Conservation (phyloP, 2,113 vertebrate genomes). For the Syngnathus scovelli region DNA sequence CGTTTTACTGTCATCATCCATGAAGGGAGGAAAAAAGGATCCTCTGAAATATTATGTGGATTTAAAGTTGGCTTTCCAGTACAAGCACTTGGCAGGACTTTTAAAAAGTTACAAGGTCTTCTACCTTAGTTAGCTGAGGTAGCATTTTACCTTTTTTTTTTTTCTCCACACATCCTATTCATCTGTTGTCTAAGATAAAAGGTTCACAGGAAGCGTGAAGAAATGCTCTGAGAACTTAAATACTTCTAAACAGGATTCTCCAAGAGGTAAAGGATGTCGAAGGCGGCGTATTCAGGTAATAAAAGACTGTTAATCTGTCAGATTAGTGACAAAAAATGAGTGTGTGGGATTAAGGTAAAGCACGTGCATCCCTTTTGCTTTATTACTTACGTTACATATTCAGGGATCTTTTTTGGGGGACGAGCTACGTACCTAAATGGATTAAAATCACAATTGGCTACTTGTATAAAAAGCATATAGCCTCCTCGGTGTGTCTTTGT, state of each 20-base stretch:
- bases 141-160: conserved; percentile 1
- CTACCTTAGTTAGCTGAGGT: conserved; percentile 10
- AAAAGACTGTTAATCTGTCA: conserved; percentile 64
- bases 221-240: conserved; percentile 38
- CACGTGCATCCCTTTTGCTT: conserved; percentile 47
- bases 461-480: conserved; percentile 50
- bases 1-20: conserved; percentile 41
- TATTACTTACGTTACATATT: conserved; percentile 61
- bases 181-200: conserved; percentile 49
- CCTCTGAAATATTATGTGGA: conserved; percentile 22
- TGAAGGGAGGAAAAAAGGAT: conserved; percentile 5
- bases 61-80: conserved; percentile 16
- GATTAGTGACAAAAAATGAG: conserved; percentile 60
- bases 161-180: conserved; percentile 27
- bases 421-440: conserved; percentile 57
- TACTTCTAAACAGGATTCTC: conserved; percentile 38
- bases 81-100: conserved; percentile 7
- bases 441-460: conserved; percentile 62
- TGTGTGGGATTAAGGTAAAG: conserved; percentile 65
- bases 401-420: conserved; percentile 44
- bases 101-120: conserved; percentile 27
- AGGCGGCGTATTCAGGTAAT: conserved; percentile 58
- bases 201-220: conserved; percentile 29
- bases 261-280: conserved; percentile 48
- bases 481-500: conserved; percentile 53